Conservation (phyloP, 2,113 vertebrate genomes). For the Coryphaenoides rupestris region DNA sequence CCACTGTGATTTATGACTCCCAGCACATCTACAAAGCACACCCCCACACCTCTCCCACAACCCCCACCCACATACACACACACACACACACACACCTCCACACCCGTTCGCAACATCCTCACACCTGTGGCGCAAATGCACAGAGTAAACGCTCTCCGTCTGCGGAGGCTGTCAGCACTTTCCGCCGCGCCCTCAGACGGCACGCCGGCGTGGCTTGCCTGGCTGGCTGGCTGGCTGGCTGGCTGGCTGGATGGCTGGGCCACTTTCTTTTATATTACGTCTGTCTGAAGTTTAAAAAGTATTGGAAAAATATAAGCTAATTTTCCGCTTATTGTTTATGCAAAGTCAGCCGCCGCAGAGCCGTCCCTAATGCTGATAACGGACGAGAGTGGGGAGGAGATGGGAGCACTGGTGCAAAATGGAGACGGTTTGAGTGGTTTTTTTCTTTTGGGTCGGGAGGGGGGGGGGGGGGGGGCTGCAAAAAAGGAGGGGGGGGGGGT, state of each 20-base stretch:
- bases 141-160: too few species aligned
- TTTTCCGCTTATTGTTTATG: conserved; percentile 53
- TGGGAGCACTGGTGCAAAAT: conserved; percentile 33
- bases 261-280: background rate
- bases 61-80: conserved; percentile 31
- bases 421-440: too few species aligned
- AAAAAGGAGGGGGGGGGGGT: too few species aligned
- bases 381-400: conserved; percentile 21
- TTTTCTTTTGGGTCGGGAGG: too few species aligned
- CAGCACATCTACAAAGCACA: conserved; percentile 28
- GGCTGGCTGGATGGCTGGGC: too few species aligned
- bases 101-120: background rate
- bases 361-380: conserved; percentile 43
- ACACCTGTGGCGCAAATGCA: conserved; percentile 50
- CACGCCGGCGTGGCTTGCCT: background rate
- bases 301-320: conserved; percentile 12
- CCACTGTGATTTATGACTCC: conserved; percentile 35
- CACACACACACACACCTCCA: conserved; percentile 2
- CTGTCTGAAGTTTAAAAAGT: conserved; percentile 21
- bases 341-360: conserved; percentile 53
- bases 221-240: background rate
- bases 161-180: too few species aligned
- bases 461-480: too few species aligned
- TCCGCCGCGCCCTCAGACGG: too few species aligned
- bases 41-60: conserved; percentile 16